These are phyloP conservation scores for Drosophila sp. DNA, from an alignment of 1,140 invertebrate species.

Conservation along the genomic window DNA sequence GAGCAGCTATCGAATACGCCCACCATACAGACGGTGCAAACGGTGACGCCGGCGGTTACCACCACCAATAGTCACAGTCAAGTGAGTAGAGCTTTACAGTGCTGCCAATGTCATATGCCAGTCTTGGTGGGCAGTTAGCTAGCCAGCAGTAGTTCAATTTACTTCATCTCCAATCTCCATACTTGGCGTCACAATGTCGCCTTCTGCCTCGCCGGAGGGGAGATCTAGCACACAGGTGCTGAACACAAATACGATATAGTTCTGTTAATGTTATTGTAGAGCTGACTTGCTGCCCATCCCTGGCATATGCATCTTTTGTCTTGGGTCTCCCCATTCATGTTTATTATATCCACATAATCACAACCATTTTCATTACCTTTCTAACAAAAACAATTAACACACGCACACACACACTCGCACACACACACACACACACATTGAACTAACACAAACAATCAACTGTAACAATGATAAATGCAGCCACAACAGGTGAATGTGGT, in stretches of 20 bases:
- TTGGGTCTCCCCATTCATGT: background rate
- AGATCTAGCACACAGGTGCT: too few relatives aligned
- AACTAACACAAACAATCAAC: background rate
- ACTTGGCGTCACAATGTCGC: too few relatives aligned
- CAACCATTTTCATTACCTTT: background rate
- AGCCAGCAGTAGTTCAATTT: too few relatives aligned
- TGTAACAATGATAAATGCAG: slow-evolving; percentile 36
- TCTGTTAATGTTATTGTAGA: too few relatives aligned
- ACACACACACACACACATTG: slow-evolving; percentile 25
- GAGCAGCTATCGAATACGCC: slow-evolving; percentile 75
- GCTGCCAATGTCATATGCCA: too few relatives aligned
- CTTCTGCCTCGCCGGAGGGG: too few relatives aligned
- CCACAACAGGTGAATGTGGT: slow-evolving; percentile 85
- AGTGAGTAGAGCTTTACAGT: slow-evolving; percentile 59
- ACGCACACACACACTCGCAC: slow-evolving; percentile 3
- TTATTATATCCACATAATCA: background rate
- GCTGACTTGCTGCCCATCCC: background rate
- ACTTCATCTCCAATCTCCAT: too few relatives aligned
- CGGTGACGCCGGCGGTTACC: slow-evolving; percentile 61
- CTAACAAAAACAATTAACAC: background rate
- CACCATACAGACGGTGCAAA: slow-evolving; percentile 84
- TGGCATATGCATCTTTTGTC: background rate
- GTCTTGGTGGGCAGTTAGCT: background rate
- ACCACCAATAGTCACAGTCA: slow-evolving; percentile 61
- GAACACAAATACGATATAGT: too few relatives aligned